phyloP scores from a whole-genome alignment of 1,140 invertebrate genomes.

The Drosophila murphyi region DNA sequence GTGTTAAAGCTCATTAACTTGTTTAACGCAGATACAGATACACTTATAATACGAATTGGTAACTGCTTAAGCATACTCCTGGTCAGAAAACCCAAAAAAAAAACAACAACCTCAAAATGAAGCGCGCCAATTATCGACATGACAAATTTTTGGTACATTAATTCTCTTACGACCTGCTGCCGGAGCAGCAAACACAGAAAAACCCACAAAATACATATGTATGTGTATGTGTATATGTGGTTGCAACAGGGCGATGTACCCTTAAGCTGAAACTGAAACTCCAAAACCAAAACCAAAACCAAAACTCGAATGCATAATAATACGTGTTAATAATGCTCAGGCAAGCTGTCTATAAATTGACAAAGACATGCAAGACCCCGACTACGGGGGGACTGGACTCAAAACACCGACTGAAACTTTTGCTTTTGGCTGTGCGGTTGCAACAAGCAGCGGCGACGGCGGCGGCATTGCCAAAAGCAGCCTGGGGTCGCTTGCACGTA shows the following conservation, averaged over 20 bases:
- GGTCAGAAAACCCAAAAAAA: conserved; percentile 23
- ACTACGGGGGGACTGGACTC: conserved; percentile 15
- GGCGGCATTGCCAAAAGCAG: conserved; percentile 69
- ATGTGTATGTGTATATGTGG: neutral
- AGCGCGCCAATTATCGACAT: conserved; percentile 81
- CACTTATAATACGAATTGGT: conserved; percentile 19
- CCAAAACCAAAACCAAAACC: conserved; percentile 8
- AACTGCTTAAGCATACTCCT: conserved; percentile 36
- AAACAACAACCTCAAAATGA: conserved; percentile 73
- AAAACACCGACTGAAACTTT: conserved; percentile 15
- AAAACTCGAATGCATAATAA: conserved; percentile 71
- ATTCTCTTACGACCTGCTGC: conserved; percentile 45
- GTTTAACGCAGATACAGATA: conserved; percentile 51
- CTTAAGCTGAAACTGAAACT: conserved; percentile 30
- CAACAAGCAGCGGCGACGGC: conserved; percentile 21
- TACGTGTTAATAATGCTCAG: conserved; percentile 84
- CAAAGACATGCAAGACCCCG: conserved; percentile 80
- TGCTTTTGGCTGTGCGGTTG: conserved; percentile 3
- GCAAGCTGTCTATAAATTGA: conserved; percentile 83
- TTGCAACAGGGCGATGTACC: conserved; percentile 40
- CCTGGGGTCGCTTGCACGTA: conserved; percentile 28
- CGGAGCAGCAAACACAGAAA: conserved; percentile 19
- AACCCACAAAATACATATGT: conserved; percentile 39
- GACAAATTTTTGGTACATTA: conserved; percentile 74
- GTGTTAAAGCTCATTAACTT: conserved; percentile 84